Evolutionary conservation across 2,888 invertebrate species (phyloP), one percentile per base, ranked within the genome.

Genomic region (Lasioglossum pauxillum): DNA sequence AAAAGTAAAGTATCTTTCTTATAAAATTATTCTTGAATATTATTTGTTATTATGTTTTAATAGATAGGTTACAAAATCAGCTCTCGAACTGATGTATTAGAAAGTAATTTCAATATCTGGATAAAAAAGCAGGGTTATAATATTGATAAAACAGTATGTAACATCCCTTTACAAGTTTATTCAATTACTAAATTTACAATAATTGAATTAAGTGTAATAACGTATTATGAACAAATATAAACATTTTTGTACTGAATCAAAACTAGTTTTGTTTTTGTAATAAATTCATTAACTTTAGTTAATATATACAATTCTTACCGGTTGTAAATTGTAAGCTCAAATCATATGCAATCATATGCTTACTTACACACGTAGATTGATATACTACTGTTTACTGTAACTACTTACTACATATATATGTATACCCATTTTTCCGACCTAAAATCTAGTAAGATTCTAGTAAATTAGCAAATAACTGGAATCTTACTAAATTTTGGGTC

Each of bases 61-160:
- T 23, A 16, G 5, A 69, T 12, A n/a, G 5, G 8, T 64, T 8
- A 44, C 23, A 23, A 16, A 19, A 16, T 19, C 53, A 44, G n/a
- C 2, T 31, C 5, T 16, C 64, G 31, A 64, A 7, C 2, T 35
- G 19, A 16, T 35, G 7, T 64, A 64, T 7, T 7, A 64, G 31
- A 31, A 64, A 31, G 7, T 19, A 64, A 64, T 31, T 35, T 64
- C 31, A 31, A 64, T 64, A 19, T 31, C 19, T 7, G 7, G 31
- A 31, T 31, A 19, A 64, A 31, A 64, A 31, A 49, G 31, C 12
- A 41, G 16, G 27, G n/a, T 57, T 38, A 10, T 23, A 78, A 69
- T 84, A 81, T 76, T 83, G 77, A 82, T 10, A 82, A 81, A 84
- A 84, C 82, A 84, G 74, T 69, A 46, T 69, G 23, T 31, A 64